Evolutionary conservation across 2,797 vertebrate species (phyloP).

Genomic region (Picus viridis): DNA sequence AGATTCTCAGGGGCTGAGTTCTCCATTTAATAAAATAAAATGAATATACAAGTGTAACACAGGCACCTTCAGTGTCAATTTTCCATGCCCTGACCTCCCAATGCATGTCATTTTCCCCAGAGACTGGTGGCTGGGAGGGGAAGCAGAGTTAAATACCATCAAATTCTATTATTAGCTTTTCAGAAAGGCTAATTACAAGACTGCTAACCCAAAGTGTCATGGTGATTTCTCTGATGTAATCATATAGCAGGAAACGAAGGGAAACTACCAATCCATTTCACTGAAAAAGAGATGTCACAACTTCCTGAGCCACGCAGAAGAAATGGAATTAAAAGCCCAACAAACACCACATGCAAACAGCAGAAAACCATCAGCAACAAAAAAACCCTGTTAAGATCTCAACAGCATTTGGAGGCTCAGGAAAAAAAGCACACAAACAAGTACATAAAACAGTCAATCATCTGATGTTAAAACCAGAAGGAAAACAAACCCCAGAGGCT

Average conservation of each 20-base stretch:
- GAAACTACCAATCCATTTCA: conserved; percentile 21
- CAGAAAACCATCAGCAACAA: neutral
- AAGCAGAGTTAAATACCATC: neutral
- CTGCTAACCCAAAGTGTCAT: neutral
- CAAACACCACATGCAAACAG: neutral
- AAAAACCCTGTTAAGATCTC: neutral
- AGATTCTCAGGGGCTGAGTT: neutral
- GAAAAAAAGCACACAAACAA: neutral
- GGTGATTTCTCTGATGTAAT: conserved; percentile 16
- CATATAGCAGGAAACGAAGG: neutral
- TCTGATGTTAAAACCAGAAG: neutral
- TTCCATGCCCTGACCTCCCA: neutral
- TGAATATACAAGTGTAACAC: neutral
- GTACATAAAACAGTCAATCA: neutral
- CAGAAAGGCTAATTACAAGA: neutral
- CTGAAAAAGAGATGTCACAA: neutral
- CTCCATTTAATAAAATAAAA: neutral
- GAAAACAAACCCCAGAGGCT: neutral
- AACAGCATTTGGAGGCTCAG: neutral
- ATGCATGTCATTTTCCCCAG: neutral
- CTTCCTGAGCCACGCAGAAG: neutral
- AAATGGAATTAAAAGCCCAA: neutral
- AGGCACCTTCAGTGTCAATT: neutral
- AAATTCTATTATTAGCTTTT: conserved; percentile 8
- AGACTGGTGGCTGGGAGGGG: neutral